Base-by-base conservation (phyloP, 2,888 invertebrate species). In the Eristalinus aeneus region DNA sequence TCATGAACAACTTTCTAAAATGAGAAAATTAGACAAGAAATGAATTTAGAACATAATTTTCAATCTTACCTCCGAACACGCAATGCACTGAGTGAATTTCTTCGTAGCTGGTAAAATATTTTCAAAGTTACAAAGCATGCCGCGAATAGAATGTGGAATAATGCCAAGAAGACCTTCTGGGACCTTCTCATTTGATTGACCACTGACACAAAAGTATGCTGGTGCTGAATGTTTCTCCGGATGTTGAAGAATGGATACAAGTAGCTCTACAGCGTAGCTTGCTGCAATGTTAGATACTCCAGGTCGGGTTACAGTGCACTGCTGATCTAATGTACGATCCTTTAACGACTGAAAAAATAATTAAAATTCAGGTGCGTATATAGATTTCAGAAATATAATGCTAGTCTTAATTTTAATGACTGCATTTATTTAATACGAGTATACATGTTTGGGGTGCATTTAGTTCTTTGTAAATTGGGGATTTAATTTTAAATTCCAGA, bases 231-330 rank as follows among this genome's bases (percentile, higher is more conserved):
- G 93, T 80, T 94, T 94, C 12, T 94, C 92, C 1, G 96, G 95
- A 93, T 99, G 98, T 90, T 99, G 98, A 34, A 98, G 92, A 58
- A 98, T 88, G 0, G 97, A 96, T 0, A 98, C 95, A 54, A 98
- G 93, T 64, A 99, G 92, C 93, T 99, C 99, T 0, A 97, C 98
- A 0, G 98, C 98, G 79, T 98, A 93, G 2, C 97, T 97, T 20
- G 96, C 96, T 0, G 98, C 98, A 68, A 99, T 95, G 90, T 96
- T 96, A 0, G 98, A 97, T 16, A 97, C 95, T 0, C 99, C 99
- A 0, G 99, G 99, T 72, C 99, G 94, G 0, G 98, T 97, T 22
- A 99, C 99, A 0, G 99, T 99, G 91, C 99, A 99, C 91, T 99
- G 99, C 91, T 99, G 98, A 93, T 99, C 99, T 82, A 99, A 92